Percentiles rank a stretch among this genome's conserved stretches.
Evolutionary conservation across 2,888 invertebrate genomes (phyloP).

Genomic region (Agrotis exclamationis): DNA sequence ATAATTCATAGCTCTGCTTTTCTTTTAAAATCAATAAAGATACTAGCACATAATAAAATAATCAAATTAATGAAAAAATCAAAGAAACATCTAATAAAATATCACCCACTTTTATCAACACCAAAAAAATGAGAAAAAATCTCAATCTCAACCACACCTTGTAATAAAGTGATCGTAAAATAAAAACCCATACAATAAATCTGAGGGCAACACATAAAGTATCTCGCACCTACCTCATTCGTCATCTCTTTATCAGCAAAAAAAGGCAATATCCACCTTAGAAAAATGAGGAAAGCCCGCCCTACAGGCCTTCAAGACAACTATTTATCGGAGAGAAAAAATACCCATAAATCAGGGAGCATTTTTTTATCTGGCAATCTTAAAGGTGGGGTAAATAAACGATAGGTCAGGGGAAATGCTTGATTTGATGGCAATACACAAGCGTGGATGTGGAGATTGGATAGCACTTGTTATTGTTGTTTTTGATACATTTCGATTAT

Average conservation of each 20-base stretch:
- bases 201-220: constrained; percentile 74
- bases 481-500: constrained; percentile 1
- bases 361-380: constrained; percentile 86
- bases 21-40: neutral
- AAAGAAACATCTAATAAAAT: neutral
- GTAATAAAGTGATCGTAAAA: constrained; percentile 72
- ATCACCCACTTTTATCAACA: constrained; percentile 38
- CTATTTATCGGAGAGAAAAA: constrained; percentile 86
- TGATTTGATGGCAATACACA: constrained; percentile 57
- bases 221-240: constrained; percentile 82
- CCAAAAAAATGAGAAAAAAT: constrained; percentile 41
- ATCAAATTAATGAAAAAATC: neutral
- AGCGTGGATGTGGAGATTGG: constrained; percentile 9
- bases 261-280: constrained; percentile 86
- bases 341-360: constrained; percentile 83
- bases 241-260: constrained; percentile 88
- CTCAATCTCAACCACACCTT: constrained; percentile 70
- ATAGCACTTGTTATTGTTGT: constrained; percentile 20
- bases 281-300: constrained; percentile 84
- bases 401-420: constrained; percentile 64
- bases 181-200: constrained; percentile 68
- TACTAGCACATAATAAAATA: neutral
- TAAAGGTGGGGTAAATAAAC: constrained; percentile 75
- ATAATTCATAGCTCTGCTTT: too few relatives aligned
- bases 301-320: constrained; percentile 86